Evolutionary conservation across 2,113 vertebrate genomes (phyloP).

Genomic region (Psilopsiagon aurifrons): DNA sequence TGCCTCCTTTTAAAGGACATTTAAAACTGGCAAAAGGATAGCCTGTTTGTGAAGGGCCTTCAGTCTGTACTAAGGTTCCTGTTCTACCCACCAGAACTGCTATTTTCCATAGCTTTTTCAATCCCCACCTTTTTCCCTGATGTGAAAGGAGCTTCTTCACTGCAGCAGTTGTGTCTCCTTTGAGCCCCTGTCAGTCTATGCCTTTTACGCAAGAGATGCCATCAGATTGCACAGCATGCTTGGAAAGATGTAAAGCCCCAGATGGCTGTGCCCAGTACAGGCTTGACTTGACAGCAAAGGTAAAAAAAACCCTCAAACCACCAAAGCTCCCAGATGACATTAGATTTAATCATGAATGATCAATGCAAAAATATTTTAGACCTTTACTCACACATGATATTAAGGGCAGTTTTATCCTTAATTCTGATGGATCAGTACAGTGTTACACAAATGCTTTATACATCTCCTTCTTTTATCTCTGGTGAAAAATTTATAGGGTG

Average conservation of each 20-base stretch:
- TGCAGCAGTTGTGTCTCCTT: neutral
- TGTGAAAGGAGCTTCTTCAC: neutral
- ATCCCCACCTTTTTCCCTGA: neutral
- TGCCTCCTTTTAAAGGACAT: neutral
- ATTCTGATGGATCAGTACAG: neutral
- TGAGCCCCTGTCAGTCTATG: constrained; percentile 15
- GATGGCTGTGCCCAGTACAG: constrained; percentile 13
- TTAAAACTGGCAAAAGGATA: neutral
- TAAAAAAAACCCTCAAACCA: neutral
- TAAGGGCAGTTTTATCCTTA: constrained; percentile 28
- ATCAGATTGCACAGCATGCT: constrained; percentile 21
- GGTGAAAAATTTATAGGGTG: neutral
- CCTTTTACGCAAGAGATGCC: constrained; percentile 29
- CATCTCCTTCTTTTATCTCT: neutral
- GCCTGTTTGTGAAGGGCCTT: neutral
- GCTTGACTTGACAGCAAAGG: constrained; percentile 20
- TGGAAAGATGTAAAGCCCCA: constrained; percentile 23
- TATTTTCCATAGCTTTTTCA: neutral
- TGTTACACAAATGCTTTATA: neutral
- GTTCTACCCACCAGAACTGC: neutral
- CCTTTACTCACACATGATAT: neutral
- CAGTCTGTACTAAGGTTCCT: neutral
- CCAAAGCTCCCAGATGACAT: neutral
- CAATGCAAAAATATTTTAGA: constrained; percentile 13
- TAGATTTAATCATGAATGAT: constrained; percentile 23